Conservation (phyloP, 2,797 vertebrate genomes). For the Aldrovandia affinis region DNA sequence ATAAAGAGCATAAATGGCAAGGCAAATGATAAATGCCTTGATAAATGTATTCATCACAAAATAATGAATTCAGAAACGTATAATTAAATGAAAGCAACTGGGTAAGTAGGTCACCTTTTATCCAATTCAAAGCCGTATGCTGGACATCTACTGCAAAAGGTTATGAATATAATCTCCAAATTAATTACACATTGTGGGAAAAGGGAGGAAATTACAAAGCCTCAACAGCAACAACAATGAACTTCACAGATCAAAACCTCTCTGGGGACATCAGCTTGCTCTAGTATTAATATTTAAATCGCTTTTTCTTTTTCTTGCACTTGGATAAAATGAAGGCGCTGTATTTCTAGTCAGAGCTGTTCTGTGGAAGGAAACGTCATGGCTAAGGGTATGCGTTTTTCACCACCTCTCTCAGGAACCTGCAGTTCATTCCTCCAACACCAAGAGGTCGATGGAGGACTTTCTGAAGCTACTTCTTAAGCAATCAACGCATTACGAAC, state of each 20-base stretch:
- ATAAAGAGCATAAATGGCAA: neutral
- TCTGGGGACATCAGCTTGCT: neutral
- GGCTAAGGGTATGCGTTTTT: too few relatives aligned
- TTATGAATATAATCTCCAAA: slow-evolving; percentile 18
- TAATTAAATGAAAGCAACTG: neutral
- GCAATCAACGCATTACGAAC: too few relatives aligned
- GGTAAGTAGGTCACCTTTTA: neutral
- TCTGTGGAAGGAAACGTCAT: neutral
- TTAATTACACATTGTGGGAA: slow-evolving; percentile 9
- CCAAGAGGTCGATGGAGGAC: too few relatives aligned
- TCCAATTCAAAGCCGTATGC: neutral
- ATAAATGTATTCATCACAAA: neutral
- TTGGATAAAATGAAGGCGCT: slow-evolving; percentile 18
- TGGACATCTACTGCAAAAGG: neutral
- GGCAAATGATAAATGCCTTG: neutral
- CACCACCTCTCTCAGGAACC: too few relatives aligned
- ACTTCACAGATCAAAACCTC: slow-evolving; percentile 19
- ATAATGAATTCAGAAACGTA: neutral
- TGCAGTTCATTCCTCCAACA: too few relatives aligned
- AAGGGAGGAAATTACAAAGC: slow-evolving; percentile 2
- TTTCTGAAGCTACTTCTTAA: too few relatives aligned
- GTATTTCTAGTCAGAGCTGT: slow-evolving; percentile 3
- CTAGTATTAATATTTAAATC: slow-evolving; percentile 48
- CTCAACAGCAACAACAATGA: slow-evolving; percentile 18
- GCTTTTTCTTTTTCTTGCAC: slow-evolving; percentile 18